phyloP scores from a whole-genome alignment of 2,888 invertebrate species.

The Caenorhabditis virilis region DNA sequence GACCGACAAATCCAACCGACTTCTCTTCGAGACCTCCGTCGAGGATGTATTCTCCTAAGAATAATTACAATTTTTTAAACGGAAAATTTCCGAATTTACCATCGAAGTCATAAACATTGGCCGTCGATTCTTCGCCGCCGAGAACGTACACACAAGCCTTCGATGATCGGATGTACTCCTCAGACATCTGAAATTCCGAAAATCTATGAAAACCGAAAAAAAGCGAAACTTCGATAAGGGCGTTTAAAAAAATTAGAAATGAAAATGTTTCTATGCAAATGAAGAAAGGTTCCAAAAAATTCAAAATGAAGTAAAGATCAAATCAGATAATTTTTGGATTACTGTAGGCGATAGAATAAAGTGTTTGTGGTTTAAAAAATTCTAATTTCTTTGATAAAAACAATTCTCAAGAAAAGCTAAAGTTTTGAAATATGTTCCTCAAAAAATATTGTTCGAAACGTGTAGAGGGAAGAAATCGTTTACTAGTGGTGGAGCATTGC shows the following conservation, averaged over 20 bases:
- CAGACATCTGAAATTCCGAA: constrained; percentile 9
- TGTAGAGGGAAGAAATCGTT: too few relatives aligned
- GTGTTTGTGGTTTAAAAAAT: too few relatives aligned
- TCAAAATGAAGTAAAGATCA: too few relatives aligned
- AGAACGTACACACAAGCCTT: constrained; percentile 28
- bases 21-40: constrained; percentile 27
- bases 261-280: too few relatives aligned
- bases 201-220: neutral
- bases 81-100: constrained; percentile 11
- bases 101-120: constrained; percentile 22
- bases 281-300: too few relatives aligned
- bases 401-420: too few relatives aligned
- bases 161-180: constrained; percentile 28
- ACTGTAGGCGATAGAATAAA: too few relatives aligned
- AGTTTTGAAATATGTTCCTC: too few relatives aligned
- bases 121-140: constrained; percentile 12
- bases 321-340: too few relatives aligned
- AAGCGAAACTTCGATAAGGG: neutral
- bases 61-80: neutral
- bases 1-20: constrained; percentile 13
- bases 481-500: too few relatives aligned
- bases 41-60: neutral
- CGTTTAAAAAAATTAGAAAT: neutral
- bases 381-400: too few relatives aligned
- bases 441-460: too few relatives aligned